phyloP scores from a whole-genome alignment of 2,113 vertebrate species.

The Azemiops feae region DNA sequence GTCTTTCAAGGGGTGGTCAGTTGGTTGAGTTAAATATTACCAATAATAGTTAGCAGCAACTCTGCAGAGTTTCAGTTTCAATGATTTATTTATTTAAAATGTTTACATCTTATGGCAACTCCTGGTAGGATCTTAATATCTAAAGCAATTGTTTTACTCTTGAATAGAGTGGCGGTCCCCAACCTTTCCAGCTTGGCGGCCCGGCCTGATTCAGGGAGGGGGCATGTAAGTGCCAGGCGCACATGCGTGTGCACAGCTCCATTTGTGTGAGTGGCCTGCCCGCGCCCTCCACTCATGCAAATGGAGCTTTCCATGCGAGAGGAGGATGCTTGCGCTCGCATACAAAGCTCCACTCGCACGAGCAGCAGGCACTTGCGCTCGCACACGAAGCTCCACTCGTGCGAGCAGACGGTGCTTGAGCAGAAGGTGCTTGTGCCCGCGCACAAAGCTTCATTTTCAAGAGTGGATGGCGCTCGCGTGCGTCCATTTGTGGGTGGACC shows the following conservation, averaged over 20 bases:
- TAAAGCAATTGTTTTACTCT: background rate
- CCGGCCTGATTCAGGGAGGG: too few species aligned
- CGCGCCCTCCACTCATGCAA: rapidly evolving
- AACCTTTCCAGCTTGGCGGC: background rate
- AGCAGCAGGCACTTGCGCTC: background rate
- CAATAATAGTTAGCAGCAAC: background rate
- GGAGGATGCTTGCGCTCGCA: background rate
- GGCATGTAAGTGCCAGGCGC: background rate
- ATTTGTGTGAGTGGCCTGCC: background rate
- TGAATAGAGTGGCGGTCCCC: background rate
- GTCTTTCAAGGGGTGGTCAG: background rate
- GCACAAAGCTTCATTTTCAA: background rate
- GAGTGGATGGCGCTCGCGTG: background rate
- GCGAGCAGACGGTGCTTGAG: background rate
- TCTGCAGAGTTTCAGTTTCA: background rate
- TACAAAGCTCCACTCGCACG: background rate
- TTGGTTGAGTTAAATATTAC: background rate
- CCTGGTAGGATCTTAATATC: background rate
- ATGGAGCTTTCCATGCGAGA: background rate
- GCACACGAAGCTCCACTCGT: background rate
- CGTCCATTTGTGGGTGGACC: background rate
- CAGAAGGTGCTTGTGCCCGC: background rate
- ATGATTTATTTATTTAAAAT: background rate
- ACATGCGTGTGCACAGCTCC: background rate
- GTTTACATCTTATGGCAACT: background rate